Base-by-base conservation (phyloP, 1,140 invertebrate genomes). In the Neodiprion virginianus region DNA sequence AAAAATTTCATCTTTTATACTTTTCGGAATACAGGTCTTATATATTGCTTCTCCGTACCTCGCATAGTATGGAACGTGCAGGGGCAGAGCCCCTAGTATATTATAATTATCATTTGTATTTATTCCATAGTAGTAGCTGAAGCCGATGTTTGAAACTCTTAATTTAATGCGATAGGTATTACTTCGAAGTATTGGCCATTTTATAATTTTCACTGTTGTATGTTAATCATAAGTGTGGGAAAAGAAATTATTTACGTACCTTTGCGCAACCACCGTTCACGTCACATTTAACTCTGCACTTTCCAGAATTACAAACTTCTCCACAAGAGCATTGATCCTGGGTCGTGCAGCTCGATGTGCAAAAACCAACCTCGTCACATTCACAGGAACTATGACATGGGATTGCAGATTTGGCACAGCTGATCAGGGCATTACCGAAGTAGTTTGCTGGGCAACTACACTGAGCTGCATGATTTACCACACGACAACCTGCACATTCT, bases 391-490 rank as follows among this genome's bases (percentile, higher is more conserved):
- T 90, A 84, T 95, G 89, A 82, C 95, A 93, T 79, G 92, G 89
- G 79, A 91, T 85, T 73, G 91, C 87, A 67, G 91, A 91, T 84
- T 92, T 92, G 21, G 90, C 89, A 78, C 96, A 97, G 76, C 92
- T 91, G 1, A 94, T 90, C 0, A 95, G 85, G 9, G 96, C 94
- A 86, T 97, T 95, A 48, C 96, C 96, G 48, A 95, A 91, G 72
- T 93, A 95, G 83, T 93, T 93, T 47, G 91, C 88, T 5, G 95
- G 93, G 81, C 96, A 98, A 79, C 92, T 94, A 81, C 96, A 98
- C 79, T 95, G 94, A 1, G 94, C 92, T 48, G 93, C 91, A 79
- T 97, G 95, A 86, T 96, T 95, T 48, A 94, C 90, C 4, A 96
- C 95, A 79, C 92, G 89, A 81, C 96, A 97, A 48, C 92, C 89